A percentile compares a stretch with the other conserved stretches of the same genome.
Evolutionary conservation across 64 coral and sea anemone genomes (phyloP).

Genomic region (Trachythela sp.): DNA sequence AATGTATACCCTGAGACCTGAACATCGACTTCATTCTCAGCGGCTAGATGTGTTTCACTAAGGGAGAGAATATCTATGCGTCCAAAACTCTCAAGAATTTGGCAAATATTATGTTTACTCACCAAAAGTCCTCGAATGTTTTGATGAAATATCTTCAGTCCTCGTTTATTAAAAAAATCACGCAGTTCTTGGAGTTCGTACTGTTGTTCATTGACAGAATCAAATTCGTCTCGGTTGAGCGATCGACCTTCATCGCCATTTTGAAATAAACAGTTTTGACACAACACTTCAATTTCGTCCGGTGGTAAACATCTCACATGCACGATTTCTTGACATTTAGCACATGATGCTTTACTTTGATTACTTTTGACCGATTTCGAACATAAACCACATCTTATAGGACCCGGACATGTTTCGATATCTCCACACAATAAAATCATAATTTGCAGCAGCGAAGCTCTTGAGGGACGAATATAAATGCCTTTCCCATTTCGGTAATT

Average conservation of each 20-base stretch:
- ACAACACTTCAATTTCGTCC: background rate
- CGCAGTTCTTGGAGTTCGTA: constrained; percentile 33
- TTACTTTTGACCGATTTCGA: constrained; percentile 32
- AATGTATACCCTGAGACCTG: background rate
- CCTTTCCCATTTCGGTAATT: background rate
- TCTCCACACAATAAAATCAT: background rate
- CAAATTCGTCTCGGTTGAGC: background rate
- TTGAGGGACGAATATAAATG: background rate
- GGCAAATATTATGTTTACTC: background rate
- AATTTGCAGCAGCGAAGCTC: background rate
- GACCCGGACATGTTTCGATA: constrained; percentile 46
- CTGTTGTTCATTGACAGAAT: background rate
- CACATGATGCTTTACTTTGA: constrained; percentile 46
- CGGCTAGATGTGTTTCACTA: background rate
- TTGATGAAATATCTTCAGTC: background rate
- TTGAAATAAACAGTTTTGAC: background rate
- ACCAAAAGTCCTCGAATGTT: constrained; percentile 29
- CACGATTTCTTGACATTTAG: constrained; percentile 22
- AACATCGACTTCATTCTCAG: background rate
- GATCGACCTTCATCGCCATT: background rate
- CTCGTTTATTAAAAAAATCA: background rate
- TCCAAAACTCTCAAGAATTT: background rate
- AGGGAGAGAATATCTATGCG: background rate
- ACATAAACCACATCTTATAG: constrained; percentile 29
- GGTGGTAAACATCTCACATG: constrained; percentile 35